A percentile compares a stretch with the other conserved stretches of the same genome.
phyloP scores from a whole-genome alignment of 2,113 vertebrate species.

The Azemiops feae region DNA sequence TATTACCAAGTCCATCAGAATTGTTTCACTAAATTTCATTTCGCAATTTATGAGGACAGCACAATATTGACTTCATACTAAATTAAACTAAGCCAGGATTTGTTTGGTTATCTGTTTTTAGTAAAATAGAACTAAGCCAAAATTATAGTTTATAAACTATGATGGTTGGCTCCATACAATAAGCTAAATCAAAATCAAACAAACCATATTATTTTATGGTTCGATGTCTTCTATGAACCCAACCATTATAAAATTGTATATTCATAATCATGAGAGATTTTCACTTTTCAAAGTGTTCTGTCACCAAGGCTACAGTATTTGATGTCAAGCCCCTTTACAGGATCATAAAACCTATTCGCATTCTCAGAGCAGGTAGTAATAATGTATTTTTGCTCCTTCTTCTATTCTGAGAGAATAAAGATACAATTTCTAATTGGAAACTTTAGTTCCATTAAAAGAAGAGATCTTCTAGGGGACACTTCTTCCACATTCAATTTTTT shows the following conservation, averaged over 20 bases:
- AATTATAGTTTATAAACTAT: neutral
- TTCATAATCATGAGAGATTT: neutral
- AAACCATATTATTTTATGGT: neutral
- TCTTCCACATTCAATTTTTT: conserved; percentile 22
- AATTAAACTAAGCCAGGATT: neutral
- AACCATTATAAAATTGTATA: neutral
- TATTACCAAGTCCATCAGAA: neutral
- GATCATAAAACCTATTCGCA: neutral
- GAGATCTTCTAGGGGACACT: conserved; percentile 13
- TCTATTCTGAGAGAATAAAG: conserved; percentile 2
- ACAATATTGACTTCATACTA: neutral
- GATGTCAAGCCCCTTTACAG: neutral
- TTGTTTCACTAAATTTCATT: neutral
- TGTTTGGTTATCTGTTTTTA: neutral
- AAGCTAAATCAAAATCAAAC: neutral
- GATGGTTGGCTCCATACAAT: neutral
- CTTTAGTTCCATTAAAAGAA: conserved; percentile 12
- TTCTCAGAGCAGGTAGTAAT: neutral
- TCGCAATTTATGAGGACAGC: neutral
- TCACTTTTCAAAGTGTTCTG: neutral
- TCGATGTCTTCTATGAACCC: neutral
- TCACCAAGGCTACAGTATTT: neutral
- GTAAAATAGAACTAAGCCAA: neutral
- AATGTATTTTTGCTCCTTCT: neutral
- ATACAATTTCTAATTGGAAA: conserved; percentile 18